Percentiles rank a stretch among this genome's conserved stretches.
phyloP scores from a whole-genome alignment of 2,888 invertebrate genomes.

The Chymomyza procnemis region DNA sequence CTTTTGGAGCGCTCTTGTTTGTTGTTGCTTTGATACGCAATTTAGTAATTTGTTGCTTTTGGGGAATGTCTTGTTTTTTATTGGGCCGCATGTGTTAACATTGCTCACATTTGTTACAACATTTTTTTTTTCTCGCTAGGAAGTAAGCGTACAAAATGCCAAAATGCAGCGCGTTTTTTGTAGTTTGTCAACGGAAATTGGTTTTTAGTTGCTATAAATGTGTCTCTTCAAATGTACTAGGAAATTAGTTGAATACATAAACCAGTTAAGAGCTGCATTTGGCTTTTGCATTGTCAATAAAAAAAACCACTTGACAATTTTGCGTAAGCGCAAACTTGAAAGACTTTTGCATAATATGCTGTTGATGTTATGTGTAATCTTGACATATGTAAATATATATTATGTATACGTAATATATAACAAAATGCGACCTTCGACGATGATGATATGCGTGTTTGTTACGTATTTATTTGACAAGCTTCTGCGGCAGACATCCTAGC shows the following conservation, averaged over 20 bases:
- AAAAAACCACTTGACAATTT: not conserved
- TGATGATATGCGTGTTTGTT: too few relatives aligned
- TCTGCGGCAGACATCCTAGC: too few relatives aligned
- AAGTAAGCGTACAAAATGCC: slow-evolving; percentile 48
- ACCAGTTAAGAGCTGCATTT: not conserved
- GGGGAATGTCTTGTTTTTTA: slow-evolving; percentile 14
- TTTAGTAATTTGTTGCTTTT: slow-evolving; percentile 53
- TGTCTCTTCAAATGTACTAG: slow-evolving; percentile 41
- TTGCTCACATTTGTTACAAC: slow-evolving; percentile 65
- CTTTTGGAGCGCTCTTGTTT: slow-evolving; percentile 3
- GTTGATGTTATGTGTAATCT: too few relatives aligned
- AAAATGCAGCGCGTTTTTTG: slow-evolving; percentile 22
- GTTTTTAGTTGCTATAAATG: slow-evolving; percentile 33
- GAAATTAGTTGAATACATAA: slow-evolving; percentile 47
- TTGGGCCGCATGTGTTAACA: slow-evolving; percentile 37
- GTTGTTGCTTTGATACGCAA: slow-evolving; percentile 32
- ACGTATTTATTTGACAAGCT: not conserved
- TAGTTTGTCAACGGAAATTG: slow-evolving; percentile 58
- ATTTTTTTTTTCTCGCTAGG: slow-evolving; percentile 51
- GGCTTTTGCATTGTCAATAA: not conserved
- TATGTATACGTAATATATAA: too few relatives aligned
- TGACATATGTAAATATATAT: too few relatives aligned
- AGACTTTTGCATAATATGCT: not conserved
- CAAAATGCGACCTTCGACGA: too few relatives aligned
- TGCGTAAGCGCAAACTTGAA: not conserved